A percentile compares a stretch with the other conserved stretches of the same genome.
These are phyloP conservation scores for Mechanitis mazaeus DNA, from an alignment of 2,888 invertebrate species.

Conservation along the genomic window DNA sequence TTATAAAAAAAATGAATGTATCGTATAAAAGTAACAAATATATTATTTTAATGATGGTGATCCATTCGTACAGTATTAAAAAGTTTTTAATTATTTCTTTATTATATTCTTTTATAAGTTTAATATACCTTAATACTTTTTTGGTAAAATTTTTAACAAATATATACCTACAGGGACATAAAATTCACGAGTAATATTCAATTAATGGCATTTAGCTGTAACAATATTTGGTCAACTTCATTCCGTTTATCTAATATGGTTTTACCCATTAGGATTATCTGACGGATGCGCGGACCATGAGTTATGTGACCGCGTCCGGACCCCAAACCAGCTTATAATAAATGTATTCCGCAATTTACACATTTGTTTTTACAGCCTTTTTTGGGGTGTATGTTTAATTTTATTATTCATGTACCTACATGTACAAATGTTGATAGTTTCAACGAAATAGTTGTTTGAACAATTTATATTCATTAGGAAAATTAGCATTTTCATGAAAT, in stretches of 20 bases:
- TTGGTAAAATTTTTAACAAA: no score
- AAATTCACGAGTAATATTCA: no score
- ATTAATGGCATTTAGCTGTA: neutral
- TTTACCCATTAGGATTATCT: slow-evolving; percentile 11
- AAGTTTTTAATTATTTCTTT: no score
- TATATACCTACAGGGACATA: no score
- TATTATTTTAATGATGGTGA: neutral
- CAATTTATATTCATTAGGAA: no score
- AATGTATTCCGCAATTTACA: slow-evolving; percentile 10
- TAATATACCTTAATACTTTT: no score
- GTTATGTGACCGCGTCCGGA: slow-evolving; percentile 11
- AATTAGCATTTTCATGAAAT: no score
- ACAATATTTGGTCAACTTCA: slow-evolving; percentile 4
- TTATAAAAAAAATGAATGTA: no score
- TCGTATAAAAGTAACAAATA: no score
- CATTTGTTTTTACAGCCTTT: slow-evolving; percentile 2
- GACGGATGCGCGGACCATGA: slow-evolving; percentile 11
- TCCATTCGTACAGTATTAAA: neutral
- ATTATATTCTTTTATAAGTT: no score
- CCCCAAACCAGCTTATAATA: slow-evolving; percentile 9
- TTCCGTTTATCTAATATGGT: slow-evolving; percentile 7
- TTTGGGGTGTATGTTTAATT: neutral
- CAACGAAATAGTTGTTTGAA: no score
- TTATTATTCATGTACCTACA: neutral
- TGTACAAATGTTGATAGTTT: no score